Conservation (phyloP, 1,140 invertebrate species). For the Tetranychus cinnabarinus region DNA sequence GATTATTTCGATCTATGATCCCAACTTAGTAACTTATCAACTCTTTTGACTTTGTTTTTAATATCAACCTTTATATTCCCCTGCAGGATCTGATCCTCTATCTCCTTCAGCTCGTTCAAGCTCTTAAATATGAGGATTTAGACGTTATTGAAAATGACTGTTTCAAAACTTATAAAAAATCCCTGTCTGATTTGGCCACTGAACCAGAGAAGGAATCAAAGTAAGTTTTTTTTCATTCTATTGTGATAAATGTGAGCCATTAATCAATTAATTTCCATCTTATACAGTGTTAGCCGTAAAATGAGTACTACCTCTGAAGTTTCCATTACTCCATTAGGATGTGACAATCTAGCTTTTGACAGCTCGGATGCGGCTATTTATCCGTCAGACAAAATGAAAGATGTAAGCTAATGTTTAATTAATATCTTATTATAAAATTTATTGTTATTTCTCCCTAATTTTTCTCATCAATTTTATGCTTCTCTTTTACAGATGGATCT, state of each 20-base stretch:
- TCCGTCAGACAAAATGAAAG: not conserved
- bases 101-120: slow-evolving; percentile 86
- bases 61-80: not conserved
- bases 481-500: slow-evolving; percentile 31
- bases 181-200: not conserved
- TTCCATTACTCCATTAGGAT: not conserved
- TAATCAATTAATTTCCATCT: not conserved
- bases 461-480: too few species aligned
- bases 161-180: not conserved
- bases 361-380: not conserved
- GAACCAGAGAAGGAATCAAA: not conserved
- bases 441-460: too few species aligned
- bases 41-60: too few species aligned
- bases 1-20: not conserved
- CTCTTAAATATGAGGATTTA: slow-evolving; percentile 85
- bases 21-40: slow-evolving; percentile 10
- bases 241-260: not conserved
- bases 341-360: not conserved
- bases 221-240: not conserved
- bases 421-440: too few species aligned
- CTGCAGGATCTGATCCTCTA: slow-evolving; percentile 61
- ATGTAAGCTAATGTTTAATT: not conserved
- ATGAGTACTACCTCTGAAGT: not conserved
- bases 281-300: not conserved
- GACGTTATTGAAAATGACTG: slow-evolving; percentile 18